Conservation (phyloP, 2,888 invertebrate genomes). For the Harpagoxenus sublaevis region DNA sequence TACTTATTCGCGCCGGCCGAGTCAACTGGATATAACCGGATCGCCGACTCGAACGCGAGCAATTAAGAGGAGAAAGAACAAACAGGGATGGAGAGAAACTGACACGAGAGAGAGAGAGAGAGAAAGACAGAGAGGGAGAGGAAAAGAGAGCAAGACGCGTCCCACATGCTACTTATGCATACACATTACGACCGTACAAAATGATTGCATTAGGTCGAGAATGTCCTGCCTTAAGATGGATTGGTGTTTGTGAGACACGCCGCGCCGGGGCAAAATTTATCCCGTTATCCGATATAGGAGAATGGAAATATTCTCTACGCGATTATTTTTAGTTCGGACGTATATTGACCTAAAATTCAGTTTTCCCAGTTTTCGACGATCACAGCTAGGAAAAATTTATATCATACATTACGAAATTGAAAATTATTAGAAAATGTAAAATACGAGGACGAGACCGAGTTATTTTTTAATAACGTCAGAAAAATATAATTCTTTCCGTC, state of each 20-base stretch:
- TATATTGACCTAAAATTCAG: background rate
- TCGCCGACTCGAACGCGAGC: constrained; percentile 38
- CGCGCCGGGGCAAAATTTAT: background rate
- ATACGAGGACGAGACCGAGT: too few species aligned
- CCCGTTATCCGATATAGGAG: background rate
- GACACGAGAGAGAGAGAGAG: background rate
- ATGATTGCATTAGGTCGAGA: constrained; percentile 22
- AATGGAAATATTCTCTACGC: background rate
- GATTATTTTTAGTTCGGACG: background rate
- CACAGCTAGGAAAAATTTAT: background rate
- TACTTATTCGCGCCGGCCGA: constrained; percentile 57
- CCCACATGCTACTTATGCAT: constrained; percentile 5
- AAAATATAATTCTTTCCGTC: background rate
- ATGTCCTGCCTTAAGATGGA: constrained; percentile 13
- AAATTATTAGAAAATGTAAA: background rate
- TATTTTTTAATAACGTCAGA: background rate
- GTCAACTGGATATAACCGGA: constrained; percentile 78
- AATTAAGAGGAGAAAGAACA: constrained; percentile 58
- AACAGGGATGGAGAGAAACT: constrained; percentile 4
- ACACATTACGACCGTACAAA: constrained; percentile 9
- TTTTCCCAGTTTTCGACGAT: background rate
- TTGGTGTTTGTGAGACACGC: background rate
- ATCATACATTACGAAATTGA: background rate
- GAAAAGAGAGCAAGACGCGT: constrained; percentile 2
- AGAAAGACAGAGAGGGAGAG: background rate